Evolutionary conservation across 2,797 vertebrate species (phyloP).

Genomic region (Falco biarmicus): DNA sequence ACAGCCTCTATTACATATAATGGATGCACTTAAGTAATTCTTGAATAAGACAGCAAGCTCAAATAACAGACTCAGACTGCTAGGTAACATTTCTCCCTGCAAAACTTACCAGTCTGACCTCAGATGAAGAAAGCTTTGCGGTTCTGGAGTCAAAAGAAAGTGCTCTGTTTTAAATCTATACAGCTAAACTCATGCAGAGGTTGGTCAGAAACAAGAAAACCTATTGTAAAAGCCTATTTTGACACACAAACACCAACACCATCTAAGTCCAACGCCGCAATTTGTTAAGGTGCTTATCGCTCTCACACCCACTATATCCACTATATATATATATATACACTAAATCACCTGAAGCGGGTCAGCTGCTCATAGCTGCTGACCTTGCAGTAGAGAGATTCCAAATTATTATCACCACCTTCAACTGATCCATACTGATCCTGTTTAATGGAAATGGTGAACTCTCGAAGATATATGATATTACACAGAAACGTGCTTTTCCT

Average conservation of each 20-base stretch:
- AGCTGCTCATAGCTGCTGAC: background rate
- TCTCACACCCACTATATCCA: background rate
- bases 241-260: background rate
- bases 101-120: constrained; percentile 5
- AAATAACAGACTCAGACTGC: background rate
- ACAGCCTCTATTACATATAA: constrained; percentile 11
- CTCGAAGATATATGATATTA: background rate
- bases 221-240: background rate
- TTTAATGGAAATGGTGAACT: background rate
- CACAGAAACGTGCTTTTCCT: background rate
- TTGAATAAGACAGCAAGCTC: constrained; percentile 36
- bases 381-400: background rate
- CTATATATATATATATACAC: background rate
- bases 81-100: background rate
- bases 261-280: background rate
- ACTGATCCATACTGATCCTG: constrained; percentile 13
- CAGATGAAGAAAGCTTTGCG: background rate
- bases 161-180: background rate
- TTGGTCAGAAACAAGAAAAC: background rate
- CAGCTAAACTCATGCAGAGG: background rate
- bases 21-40: constrained; percentile 48
- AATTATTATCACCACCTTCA: constrained; percentile 16
- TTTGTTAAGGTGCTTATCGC: background rate
- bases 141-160: background rate
- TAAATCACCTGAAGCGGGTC: background rate